Conservation (phyloP, 2,113 vertebrate genomes). For the Antigone vipio region DNA sequence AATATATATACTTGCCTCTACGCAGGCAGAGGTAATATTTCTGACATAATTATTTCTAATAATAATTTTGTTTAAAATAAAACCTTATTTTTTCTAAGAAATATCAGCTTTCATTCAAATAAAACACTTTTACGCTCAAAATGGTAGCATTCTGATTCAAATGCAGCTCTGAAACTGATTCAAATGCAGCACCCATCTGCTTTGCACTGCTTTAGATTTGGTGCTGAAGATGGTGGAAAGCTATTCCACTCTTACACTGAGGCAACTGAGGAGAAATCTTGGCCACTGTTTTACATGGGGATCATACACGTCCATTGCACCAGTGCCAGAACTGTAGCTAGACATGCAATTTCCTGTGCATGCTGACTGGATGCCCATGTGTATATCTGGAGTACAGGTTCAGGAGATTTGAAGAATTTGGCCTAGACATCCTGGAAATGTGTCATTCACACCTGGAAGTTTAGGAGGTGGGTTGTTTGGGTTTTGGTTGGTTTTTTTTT, state of each 20-base stretch:
- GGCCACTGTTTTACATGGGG: background rate
- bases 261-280: background rate
- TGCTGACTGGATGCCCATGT: background rate
- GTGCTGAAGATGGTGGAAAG: background rate
- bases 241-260: accelerated
- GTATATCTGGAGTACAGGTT: background rate
- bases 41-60: slow-evolving; percentile 3
- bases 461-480: background rate
- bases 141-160: background rate
- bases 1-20: background rate
- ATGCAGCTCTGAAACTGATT: background rate
- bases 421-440: background rate
- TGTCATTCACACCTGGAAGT: background rate
- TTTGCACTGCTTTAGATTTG: background rate
- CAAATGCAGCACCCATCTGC: background rate
- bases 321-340: background rate
- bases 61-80: slow-evolving; percentile 23
- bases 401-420: background rate
- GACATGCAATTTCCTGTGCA: background rate
- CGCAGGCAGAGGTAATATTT: background rate
- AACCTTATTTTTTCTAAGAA: background rate
- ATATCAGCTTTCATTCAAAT: background rate
- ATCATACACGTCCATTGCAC: background rate
- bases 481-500: background rate
- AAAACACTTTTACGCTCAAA: background rate